phyloP scores from a whole-genome alignment of 2,113 vertebrate genomes.

The Megaleporinus macrocephalus region DNA sequence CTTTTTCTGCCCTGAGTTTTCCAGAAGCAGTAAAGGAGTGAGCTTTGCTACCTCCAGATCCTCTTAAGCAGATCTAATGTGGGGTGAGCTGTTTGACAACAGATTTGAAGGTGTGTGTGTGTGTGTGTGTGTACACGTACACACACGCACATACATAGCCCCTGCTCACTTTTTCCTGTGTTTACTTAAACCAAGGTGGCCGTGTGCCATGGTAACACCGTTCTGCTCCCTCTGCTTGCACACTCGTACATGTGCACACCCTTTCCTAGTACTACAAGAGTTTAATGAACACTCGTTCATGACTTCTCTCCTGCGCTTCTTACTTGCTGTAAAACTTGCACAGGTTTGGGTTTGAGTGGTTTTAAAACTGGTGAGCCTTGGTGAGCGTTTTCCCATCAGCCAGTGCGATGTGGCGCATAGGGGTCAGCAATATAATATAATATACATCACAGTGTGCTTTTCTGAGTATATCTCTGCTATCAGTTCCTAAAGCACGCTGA shows the following conservation, averaged over 20 bases:
- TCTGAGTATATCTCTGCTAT: no score
- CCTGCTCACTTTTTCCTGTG: conserved; percentile 1
- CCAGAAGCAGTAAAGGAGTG: neutral
- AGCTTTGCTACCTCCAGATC: neutral
- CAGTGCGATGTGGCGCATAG: no score
- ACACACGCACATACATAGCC: neutral
- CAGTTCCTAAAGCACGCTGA: no score
- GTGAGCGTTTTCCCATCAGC: no score
- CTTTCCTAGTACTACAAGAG: neutral
- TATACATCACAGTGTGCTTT: no score
- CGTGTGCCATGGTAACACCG: neutral
- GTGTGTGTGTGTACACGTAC: neutral
- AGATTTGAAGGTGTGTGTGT: neutral
- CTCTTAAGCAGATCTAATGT: neutral
- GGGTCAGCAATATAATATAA: no score
- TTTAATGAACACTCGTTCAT: no score
- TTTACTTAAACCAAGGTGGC: neutral
- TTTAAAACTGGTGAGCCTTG: no score
- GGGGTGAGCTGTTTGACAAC: neutral
- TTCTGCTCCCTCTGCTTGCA: neutral
- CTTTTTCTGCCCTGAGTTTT: conserved; percentile 5
- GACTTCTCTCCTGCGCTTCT: no score
- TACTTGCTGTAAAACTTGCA: no score
- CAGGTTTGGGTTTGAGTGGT: no score
- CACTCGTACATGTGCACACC: neutral